phyloP scores from a whole-genome alignment of 2,113 vertebrate genomes.

The Microcebus murinus region DNA sequence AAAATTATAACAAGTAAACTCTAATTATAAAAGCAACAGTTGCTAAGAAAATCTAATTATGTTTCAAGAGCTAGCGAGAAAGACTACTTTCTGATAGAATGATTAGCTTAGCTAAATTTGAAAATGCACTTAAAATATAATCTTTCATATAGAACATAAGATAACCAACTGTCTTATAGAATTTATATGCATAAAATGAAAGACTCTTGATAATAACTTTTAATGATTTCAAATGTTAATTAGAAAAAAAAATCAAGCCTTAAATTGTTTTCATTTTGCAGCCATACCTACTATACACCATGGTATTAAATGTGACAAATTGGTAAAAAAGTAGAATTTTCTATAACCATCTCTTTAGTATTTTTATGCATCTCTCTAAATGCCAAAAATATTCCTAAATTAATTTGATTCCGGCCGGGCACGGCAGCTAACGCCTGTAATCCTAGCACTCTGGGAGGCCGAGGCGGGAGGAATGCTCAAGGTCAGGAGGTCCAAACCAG shows the following conservation, averaged over 20 bases:
- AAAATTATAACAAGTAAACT: slow-evolving; percentile 62
- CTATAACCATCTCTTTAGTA: slow-evolving; percentile 23
- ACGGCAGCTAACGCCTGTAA: too few relatives aligned
- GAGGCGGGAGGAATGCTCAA: too few relatives aligned
- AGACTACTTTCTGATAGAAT: slow-evolving; percentile 50
- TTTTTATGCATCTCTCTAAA: slow-evolving; percentile 1
- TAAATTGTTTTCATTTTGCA: slow-evolving; percentile 6
- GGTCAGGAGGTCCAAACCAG: too few relatives aligned
- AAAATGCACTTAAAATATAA: slow-evolving; percentile 47
- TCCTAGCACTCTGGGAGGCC: too few relatives aligned
- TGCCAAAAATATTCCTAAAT: slow-evolving; percentile 33
- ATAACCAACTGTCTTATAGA: not conserved
- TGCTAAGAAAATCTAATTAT: slow-evolving; percentile 75
- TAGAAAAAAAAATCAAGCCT: not conserved
- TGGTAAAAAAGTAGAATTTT: not conserved
- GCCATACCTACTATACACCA: not conserved
- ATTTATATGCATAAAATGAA: slow-evolving; percentile 48
- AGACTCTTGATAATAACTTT: not conserved
- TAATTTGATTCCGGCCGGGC: not conserved
- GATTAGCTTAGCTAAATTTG: slow-evolving; percentile 69
- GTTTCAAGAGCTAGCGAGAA: slow-evolving; percentile 66
- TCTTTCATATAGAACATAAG: not conserved
- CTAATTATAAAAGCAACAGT: slow-evolving; percentile 28
- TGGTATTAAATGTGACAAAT: not conserved
- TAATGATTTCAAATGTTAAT: slow-evolving; percentile 47